Evolutionary conservation across 2,797 vertebrate genomes (phyloP).

Genomic region (Pipistrellus nathusii): DNA sequence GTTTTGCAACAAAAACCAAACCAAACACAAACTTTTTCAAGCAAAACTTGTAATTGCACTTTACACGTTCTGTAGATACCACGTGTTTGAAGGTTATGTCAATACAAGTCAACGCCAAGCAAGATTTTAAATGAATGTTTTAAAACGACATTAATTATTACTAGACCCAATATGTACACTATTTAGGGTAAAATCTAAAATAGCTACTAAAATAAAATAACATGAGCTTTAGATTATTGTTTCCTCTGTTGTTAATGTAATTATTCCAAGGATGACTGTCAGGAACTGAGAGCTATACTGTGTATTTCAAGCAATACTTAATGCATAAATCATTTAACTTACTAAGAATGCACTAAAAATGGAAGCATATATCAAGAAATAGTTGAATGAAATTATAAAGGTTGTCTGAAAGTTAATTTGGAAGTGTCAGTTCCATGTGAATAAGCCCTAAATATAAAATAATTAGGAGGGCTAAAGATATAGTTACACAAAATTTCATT

Average conservation of each 20-base stretch:
- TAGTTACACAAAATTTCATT: background rate
- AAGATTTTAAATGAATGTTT: too few species aligned
- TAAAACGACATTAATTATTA: too few species aligned
- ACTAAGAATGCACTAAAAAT: background rate
- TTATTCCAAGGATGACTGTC: background rate
- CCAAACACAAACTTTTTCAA: too few species aligned
- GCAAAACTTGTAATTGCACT: too few species aligned
- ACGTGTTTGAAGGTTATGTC: too few species aligned
- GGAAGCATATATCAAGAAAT: conserved; percentile 4
- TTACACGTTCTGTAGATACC: too few species aligned
- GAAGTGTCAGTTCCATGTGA: background rate
- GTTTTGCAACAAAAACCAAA: too few species aligned
- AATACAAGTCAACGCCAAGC: too few species aligned
- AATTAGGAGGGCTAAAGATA: background rate
- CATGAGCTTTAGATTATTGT: background rate
- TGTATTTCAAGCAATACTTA: background rate
- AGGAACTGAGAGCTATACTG: background rate
- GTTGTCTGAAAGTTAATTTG: background rate
- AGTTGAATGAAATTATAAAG: background rate
- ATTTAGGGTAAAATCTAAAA: conserved; percentile 28
- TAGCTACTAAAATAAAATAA: conserved; percentile 33
- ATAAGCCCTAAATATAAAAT: background rate
- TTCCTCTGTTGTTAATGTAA: background rate
- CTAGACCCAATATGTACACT: background rate
- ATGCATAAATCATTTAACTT: background rate